Conservation (phyloP, 2,113 vertebrate genomes). For the Pachycephala philippinensis region DNA sequence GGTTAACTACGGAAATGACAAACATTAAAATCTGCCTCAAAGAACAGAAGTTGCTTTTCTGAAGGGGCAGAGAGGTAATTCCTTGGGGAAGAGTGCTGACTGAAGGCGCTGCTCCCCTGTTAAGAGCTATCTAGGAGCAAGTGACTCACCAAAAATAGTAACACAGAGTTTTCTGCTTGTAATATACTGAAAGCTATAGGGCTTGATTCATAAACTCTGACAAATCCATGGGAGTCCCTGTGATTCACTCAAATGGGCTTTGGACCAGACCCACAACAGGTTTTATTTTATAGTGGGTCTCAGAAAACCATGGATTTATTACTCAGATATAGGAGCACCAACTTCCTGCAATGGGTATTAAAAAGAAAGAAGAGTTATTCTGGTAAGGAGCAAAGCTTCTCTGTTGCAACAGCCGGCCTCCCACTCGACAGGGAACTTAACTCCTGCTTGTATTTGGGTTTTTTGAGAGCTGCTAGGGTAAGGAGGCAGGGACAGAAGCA, state of each 20-base stretch:
- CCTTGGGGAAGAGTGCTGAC: neutral
- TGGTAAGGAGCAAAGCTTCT: neutral
- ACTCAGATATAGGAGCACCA: neutral
- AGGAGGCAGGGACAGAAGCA: neutral
- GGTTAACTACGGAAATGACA: neutral
- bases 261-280: neutral
- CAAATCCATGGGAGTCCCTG: neutral
- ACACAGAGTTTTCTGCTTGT: neutral
- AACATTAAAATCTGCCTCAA: neutral
- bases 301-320: slow-evolving; percentile 9
- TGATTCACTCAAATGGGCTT: neutral
- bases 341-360: neutral
- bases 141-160: neutral
- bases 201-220: neutral
- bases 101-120: neutral
- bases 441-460: neutral
- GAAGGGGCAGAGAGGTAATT: neutral
- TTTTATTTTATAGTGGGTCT: slow-evolving; percentile 21
- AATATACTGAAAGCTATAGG: neutral
- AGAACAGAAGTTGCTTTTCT: neutral
- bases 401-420: neutral
- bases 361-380: neutral
- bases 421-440: neutral
- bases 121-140: neutral
- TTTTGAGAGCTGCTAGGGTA: neutral